A percentile compares a stretch with the other conserved stretches of the same genome.
These are phyloP conservation scores for Nycticryphes semicollaris DNA, from an alignment of 2,113 vertebrate genomes.

Conservation along the genomic window DNA sequence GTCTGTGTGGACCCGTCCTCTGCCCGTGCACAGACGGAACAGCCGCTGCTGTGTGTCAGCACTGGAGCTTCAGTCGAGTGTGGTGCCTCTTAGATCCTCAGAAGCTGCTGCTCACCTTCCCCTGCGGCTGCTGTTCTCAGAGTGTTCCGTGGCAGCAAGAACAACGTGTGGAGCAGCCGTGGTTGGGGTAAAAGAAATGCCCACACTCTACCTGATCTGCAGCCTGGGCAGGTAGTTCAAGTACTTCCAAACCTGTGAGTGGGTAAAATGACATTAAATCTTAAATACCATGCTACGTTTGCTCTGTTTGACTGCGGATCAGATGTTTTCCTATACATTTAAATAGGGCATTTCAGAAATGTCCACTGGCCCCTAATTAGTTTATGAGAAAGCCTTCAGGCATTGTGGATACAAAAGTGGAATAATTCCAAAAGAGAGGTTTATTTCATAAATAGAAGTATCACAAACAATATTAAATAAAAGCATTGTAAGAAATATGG, in stretches of 20 bases:
- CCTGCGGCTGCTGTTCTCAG: not conserved
- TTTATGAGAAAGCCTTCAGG: not conserved
- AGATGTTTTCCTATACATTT: not conserved
- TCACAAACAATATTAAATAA: slow-evolving; percentile 3
- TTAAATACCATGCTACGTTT: not conserved
- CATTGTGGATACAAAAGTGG: not conserved
- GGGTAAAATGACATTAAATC: not conserved
- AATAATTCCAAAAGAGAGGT: not conserved
- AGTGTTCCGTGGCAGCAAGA: not conserved
- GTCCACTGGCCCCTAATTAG: not conserved
- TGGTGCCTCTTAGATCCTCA: not conserved
- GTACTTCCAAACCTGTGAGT: not conserved
- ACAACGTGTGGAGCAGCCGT: rapidly evolving
- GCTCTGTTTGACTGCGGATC: not conserved
- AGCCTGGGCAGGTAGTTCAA: not conserved
- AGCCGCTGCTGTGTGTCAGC: not conserved
- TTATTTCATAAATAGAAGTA: slow-evolving; percentile 1
- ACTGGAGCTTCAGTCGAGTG: not conserved
- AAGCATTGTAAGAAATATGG: not conserved
- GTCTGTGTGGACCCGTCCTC: not conserved
- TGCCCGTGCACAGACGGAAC: not conserved
- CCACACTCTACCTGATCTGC: not conserved
- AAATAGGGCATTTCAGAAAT: not conserved
- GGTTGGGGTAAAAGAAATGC: not conserved
- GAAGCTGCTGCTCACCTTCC: not conserved